Percentiles rank a stretch among this genome's conserved stretches.
These are phyloP conservation scores for Nipponia nippon DNA, from an alignment of 2,113 vertebrate genomes.

Conservation along the genomic window DNA sequence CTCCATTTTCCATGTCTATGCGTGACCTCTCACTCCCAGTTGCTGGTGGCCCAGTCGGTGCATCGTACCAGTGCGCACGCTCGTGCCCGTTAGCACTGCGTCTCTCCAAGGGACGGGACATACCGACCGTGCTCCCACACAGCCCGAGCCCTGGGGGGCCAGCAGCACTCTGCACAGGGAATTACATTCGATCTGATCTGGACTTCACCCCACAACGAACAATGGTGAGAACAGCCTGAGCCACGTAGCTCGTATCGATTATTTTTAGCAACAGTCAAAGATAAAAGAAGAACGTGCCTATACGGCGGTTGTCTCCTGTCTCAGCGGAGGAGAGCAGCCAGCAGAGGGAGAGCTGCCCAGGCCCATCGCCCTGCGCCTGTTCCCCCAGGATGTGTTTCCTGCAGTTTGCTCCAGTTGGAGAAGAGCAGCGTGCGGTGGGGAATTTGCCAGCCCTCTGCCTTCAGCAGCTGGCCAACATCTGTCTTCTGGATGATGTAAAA, in stretches of 20 bases:
- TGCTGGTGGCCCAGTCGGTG: neutral
- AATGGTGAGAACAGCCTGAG: neutral
- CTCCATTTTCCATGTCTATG: neutral
- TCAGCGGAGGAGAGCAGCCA: neutral
- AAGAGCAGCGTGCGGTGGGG: neutral
- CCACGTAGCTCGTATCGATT: neutral
- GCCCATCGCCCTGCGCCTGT: rapidly evolving
- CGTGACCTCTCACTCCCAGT: neutral
- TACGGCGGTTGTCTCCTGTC: neutral
- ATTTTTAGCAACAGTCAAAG: neutral
- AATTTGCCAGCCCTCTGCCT: neutral
- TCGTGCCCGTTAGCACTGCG: neutral
- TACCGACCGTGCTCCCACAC: rapidly evolving
- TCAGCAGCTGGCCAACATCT: slow-evolving; percentile 28
- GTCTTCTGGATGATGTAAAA: neutral
- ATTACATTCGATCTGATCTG: neutral
- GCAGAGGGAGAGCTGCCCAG: neutral
- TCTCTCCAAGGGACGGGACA: neutral
- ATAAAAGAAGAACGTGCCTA: neutral
- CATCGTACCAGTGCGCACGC: rapidly evolving
- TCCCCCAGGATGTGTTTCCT: neutral
- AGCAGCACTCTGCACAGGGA: neutral
- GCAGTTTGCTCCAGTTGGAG: neutral
- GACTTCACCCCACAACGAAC: neutral
- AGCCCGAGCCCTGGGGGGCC: rapidly evolving